phyloP scores from a whole-genome alignment of 2,113 vertebrate species.

The Oncorhynchus nerka region DNA sequence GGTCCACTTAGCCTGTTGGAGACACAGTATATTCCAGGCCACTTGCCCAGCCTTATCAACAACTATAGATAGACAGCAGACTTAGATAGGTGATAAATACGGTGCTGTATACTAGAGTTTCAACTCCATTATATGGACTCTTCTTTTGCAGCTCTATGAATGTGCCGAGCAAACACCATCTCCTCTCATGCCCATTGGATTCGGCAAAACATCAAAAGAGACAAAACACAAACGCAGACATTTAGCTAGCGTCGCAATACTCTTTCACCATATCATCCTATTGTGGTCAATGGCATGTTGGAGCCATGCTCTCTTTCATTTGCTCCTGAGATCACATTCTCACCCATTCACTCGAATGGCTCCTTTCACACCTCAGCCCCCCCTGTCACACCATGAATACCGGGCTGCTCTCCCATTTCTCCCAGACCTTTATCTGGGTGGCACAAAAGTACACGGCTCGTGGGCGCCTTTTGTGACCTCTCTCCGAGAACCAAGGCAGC shows the following conservation, averaged over 20 bases:
- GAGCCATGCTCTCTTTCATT: constrained; percentile 66
- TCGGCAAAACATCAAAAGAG: constrained; percentile 27
- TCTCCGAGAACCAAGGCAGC: constrained; percentile 57
- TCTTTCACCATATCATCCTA: constrained; percentile 52
- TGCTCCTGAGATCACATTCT: constrained; percentile 67
- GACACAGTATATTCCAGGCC: not conserved
- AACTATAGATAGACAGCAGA: not conserved
- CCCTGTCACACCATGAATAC: constrained; percentile 68
- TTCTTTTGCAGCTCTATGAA: too few relatives aligned
- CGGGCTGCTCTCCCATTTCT: constrained; percentile 61
- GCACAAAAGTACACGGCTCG: constrained; percentile 63
- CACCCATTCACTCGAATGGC: constrained; percentile 74
- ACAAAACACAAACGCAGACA: constrained; percentile 40
- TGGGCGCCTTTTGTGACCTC: constrained; percentile 74
- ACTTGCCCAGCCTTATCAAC: not conserved
- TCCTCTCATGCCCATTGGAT: constrained; percentile 7
- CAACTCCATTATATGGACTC: too few relatives aligned
- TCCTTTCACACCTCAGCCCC: constrained; percentile 70
- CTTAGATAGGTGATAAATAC: not conserved
- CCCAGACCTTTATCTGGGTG: constrained; percentile 73
- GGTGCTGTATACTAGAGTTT: too few relatives aligned
- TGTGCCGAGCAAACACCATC: too few relatives aligned
- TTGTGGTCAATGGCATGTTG: constrained; percentile 63
- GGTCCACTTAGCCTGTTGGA: constrained; percentile 5
- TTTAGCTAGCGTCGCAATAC: constrained; percentile 37